A percentile compares a stretch with the other conserved stretches of the same genome.
Evolutionary conservation across 2,797 vertebrate genomes (phyloP).

Genomic region (Silurus lanzhouensis): DNA sequence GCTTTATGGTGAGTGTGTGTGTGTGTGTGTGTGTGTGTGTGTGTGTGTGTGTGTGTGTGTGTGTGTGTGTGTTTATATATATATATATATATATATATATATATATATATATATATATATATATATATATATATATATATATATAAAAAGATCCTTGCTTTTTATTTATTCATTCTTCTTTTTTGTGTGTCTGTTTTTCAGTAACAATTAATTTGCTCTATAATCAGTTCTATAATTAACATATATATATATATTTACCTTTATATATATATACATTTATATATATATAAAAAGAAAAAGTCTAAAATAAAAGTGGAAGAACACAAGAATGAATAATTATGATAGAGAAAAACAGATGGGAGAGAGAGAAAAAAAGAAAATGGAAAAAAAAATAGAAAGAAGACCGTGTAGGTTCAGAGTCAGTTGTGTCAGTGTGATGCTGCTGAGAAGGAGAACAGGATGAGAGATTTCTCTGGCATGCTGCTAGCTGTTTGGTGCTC

Average conservation of each 20-base stretch:
- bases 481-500: background rate
- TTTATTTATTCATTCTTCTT: no score
- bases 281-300: no score
- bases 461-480: background rate
- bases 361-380: background rate
- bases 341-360: background rate
- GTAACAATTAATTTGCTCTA: no score
- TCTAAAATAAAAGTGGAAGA: background rate
- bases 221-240: no score
- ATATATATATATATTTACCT: background rate
- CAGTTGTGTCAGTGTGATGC: background rate
- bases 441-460: background rate
- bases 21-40: constrained; percentile 45
- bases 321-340: background rate
- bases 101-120: no score
- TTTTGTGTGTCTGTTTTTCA: no score
- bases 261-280: background rate
- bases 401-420: background rate
- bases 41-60: background rate
- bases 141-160: no score
- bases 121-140: no score
- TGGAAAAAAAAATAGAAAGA: background rate
- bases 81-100: no score
- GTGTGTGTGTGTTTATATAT: background rate
- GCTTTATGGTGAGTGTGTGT: constrained; percentile 69